Evolutionary conservation across 2,113 vertebrate genomes (phyloP).

Genomic region (Paramormyrops kingsleyae): DNA sequence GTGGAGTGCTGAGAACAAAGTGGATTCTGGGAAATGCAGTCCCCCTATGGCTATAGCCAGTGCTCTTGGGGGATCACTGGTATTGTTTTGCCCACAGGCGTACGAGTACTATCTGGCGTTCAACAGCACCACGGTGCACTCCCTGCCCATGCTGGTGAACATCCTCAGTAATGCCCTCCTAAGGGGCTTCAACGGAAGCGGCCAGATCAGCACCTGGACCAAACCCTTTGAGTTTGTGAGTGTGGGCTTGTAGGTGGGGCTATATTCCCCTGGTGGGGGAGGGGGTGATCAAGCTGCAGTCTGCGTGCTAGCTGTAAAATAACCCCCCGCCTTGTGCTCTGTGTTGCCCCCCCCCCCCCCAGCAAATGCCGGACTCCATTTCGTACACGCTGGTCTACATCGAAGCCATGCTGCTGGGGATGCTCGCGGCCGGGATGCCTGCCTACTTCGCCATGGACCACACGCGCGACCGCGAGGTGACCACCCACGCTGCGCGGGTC

Average conservation of each 20-base stretch:
- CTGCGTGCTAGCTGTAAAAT: neutral
- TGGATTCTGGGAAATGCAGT: neutral
- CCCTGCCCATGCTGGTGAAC: slow-evolving; percentile 83
- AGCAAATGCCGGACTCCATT: slow-evolving; percentile 59
- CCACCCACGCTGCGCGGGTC: no score
- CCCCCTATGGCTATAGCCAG: neutral
- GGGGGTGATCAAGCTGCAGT: no score
- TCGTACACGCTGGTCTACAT: slow-evolving; percentile 63
- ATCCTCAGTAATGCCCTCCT: slow-evolving; percentile 86
- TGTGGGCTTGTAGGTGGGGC: neutral
- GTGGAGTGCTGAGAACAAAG: neutral
- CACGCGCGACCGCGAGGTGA: slow-evolving; percentile 86
- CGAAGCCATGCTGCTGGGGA: slow-evolving; percentile 78
- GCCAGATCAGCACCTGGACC: slow-evolving; percentile 80
- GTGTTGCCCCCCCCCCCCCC: neutral
- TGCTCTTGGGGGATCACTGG: neutral
- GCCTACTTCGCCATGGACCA: slow-evolving; percentile 97
- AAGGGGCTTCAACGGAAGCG: slow-evolving; percentile 65
- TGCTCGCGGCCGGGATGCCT: slow-evolving; percentile 83
- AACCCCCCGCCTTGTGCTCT: neutral
- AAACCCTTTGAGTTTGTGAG: slow-evolving; percentile 80
- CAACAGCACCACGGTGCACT: slow-evolving; percentile 89
- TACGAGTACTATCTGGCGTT: slow-evolving; percentile 71
- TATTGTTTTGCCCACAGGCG: slow-evolving; percentile 54
- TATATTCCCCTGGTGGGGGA: neutral